These are phyloP conservation scores for Plebejus anna DNA, from an alignment of 2,888 invertebrate genomes.

Conservation along the genomic window DNA sequence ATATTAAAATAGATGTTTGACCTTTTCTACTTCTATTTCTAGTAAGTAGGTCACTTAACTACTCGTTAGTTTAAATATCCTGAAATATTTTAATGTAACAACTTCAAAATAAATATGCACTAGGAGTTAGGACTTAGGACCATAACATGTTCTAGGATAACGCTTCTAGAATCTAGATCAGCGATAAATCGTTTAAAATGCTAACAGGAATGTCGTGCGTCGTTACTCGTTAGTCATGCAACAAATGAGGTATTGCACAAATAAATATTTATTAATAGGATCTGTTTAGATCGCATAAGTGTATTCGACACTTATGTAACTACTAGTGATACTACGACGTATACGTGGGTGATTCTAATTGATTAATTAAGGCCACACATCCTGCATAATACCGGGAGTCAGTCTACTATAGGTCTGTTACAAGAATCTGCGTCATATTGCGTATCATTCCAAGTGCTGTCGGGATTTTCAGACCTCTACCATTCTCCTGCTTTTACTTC, in stretches of 20 bases:
- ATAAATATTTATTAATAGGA: slow-evolving; percentile 13
- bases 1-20: neutral
- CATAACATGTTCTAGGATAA: neutral
- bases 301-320: slow-evolving; percentile 1
- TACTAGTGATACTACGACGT: neutral
- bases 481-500: neutral
- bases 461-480: neutral
- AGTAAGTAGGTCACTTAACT: neutral
- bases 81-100: neutral
- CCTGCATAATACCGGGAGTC: neutral
- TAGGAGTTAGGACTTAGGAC: too few species aligned
- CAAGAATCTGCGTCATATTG: neutral
- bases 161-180: neutral
- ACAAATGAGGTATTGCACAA: slow-evolving; percentile 3
- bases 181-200: neutral
- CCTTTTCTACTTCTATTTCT: neutral
- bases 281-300: neutral
- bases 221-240: neutral
- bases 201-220: neutral
- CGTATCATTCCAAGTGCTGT: neutral
- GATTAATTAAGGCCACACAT: slow-evolving; percentile 8
- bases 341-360: neutral
- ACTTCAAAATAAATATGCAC: too few species aligned
- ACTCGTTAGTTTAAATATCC: neutral
- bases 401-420: neutral